Evolutionary conservation across 2,888 invertebrate genomes (phyloP), one percentile per base, ranked within the genome.

Genomic region (Drosophila histrio): DNA sequence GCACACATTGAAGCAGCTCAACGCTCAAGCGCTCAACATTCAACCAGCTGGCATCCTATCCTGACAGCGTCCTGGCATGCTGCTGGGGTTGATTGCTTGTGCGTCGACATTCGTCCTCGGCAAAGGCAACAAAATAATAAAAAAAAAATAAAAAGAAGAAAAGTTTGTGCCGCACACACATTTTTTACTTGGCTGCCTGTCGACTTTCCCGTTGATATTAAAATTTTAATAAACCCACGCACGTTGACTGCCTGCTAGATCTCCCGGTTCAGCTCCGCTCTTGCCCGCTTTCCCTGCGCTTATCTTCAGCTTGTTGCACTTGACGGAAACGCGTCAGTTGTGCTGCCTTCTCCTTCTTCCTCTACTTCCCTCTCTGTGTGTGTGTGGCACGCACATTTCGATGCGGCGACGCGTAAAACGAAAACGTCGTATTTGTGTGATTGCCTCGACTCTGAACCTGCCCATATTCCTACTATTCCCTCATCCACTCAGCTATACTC

Each of bases 181-280:
- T 87, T 82, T 82, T 87, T 87, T 82, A 82, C 86, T 82, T 78
- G 64, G 82, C 77, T 87, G 82, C 66, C 79, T 85, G 85, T 73
- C 82, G 87, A 69, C 81, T 72, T 78, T 57, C 69, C 81, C 83
- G 87, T 83, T 82, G 84, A 88, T 85, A 85, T 85, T 85, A 85
- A 85, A 85, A 85, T 85, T 85, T 85, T 87, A 85, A 85, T 85
- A 85, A 85, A 87, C 85, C 87, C 72, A 71, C 70, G 87, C 87
- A 77, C 69, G 74, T 68, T 70, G 77, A 64, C 78, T 71, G 60
- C 52, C 60, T 44, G 50, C 15, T 38, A 9, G 15, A n/a, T 13
- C n/a, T 13, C 30, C n/a, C 44, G 7, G 2, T 0, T n/a, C n/a
- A n/a, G n/a, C 9, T 30, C 13, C 30, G 9, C 6, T 26, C 6